Conservation (phyloP, 2,888 invertebrate genomes). For the Leucophenga maculata region DNA sequence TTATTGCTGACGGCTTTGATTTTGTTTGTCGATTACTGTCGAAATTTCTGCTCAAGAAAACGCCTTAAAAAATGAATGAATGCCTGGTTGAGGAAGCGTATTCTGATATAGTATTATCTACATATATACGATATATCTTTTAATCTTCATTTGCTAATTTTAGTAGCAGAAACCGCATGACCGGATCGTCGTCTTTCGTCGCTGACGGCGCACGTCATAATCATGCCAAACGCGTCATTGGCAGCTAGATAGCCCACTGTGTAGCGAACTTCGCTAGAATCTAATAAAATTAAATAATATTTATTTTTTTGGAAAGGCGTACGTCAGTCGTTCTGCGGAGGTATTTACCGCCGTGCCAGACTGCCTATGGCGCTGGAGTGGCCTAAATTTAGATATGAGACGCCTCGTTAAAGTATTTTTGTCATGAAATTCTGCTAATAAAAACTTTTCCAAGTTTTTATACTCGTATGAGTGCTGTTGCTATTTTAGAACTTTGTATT, state of each 20-base stretch:
- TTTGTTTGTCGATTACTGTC: background rate
- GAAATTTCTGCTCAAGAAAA: background rate
- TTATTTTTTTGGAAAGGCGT: slow-evolving; percentile 33
- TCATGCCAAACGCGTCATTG: slow-evolving; percentile 54
- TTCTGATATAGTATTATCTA: background rate
- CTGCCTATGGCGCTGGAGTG: background rate
- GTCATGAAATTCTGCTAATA: slow-evolving; percentile 36
- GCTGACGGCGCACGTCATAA: slow-evolving; percentile 19
- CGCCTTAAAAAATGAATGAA: slow-evolving; percentile 17
- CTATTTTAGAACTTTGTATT: background rate
- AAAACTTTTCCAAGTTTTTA: too few species aligned
- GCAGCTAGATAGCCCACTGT: background rate
- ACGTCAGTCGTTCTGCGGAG: slow-evolving; percentile 50
- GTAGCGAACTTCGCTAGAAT: too few species aligned
- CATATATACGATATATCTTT: background rate
- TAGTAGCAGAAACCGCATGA: slow-evolving; percentile 21
- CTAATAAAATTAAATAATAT: too few species aligned
- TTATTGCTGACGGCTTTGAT: slow-evolving; percentile 11
- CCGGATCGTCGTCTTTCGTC: slow-evolving; percentile 14
- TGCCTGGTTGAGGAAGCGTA: background rate
- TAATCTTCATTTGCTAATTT: slow-evolving; percentile 1
- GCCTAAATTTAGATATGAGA: slow-evolving; percentile 59
- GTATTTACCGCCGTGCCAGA: background rate
- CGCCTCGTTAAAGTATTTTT: slow-evolving; percentile 59
- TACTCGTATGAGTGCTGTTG: background rate